A percentile compares a stretch with the other conserved stretches of the same genome.
Conservation (phyloP, 2,797 vertebrate genomes). For the Sebastes iracundus region DNA sequence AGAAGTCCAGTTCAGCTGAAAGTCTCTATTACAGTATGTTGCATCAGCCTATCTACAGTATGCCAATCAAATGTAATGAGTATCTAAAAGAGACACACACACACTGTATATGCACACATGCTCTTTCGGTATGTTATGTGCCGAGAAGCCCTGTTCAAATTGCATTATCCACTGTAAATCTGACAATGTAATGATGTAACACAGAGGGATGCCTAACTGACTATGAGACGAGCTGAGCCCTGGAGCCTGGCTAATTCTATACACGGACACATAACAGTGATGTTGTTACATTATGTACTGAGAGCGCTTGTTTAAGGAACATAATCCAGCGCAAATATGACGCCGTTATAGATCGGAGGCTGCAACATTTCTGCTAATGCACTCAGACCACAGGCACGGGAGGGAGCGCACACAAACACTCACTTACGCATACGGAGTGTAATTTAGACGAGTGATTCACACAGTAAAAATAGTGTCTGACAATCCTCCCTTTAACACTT, state of each 20-base stretch:
- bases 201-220: constrained; percentile 3
- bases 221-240: constrained; percentile 1
- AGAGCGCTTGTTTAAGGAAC: constrained; percentile 16
- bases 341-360: not conserved
- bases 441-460: constrained; percentile 43
- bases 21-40: constrained; percentile 21
- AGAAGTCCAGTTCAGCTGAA: not conserved
- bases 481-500: not conserved
- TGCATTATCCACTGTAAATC: constrained; percentile 20
- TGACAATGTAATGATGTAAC: constrained; percentile 27
- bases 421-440: not conserved
- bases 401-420: not conserved
- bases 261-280: constrained; percentile 9
- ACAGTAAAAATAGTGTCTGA: constrained; percentile 3
- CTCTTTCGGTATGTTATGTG: not conserved
- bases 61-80: not conserved
- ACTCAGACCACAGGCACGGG: not conserved
- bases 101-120: not conserved
- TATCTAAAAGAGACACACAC: not conserved
- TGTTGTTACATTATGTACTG: not conserved
- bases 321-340: constrained; percentile 26
- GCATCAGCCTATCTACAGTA: constrained; percentile 1
- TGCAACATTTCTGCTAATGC: constrained; percentile 23
- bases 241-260: constrained; percentile 12
- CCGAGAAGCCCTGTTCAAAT: constrained; percentile 11